Base-by-base conservation (phyloP, 2,888 invertebrate genomes). In the Gibbula magus region DNA sequence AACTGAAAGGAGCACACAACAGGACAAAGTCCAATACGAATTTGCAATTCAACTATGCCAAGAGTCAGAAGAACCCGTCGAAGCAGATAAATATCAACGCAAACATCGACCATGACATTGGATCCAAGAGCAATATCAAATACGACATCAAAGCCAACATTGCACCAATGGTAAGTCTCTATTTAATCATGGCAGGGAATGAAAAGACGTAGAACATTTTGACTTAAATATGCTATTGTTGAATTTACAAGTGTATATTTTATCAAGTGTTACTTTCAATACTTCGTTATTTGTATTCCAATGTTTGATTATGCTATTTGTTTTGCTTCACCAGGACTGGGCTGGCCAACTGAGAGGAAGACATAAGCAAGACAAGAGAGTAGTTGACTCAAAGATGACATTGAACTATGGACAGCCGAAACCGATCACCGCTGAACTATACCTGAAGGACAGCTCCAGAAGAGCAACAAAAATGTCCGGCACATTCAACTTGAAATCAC, bases 351-450 rank as follows among this genome's bases (percentile, higher is more conserved):
- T 75, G 10, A 32, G 52, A 18, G 74, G 74, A 22, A 75, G n/a
- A 22, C 74, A 75, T 52, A 75, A 51, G 29, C 74, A 75, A 10
- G 74, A 75, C 29, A 75, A 52, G 25, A 75, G 52, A 10, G 18
- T 2, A 2, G 22, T 75, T 22, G 29, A 22, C 7, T 75, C 74
- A 45, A 52, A 51, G 20, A 51, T 75, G 45, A 39, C 22, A 22
- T n/a, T 52, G 7, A 32, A 51, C 74, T 52, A 52, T 52, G 74
- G 51, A 20, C 10, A 52, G 20, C 20, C 8, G 4, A 52, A 22
- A 22, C 10, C 51, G 20, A 32, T 75, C 3, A 75, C 4, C 2
- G 74, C 52, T 4, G 22, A 13, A 10, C 22, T 75, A 3, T 16
- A 51, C 25, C 32, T 75, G 22, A 75, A 75, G 35, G 74, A 75